phyloP scores from a whole-genome alignment of 1,140 invertebrate species.

The Spodoptera frugiperda region DNA sequence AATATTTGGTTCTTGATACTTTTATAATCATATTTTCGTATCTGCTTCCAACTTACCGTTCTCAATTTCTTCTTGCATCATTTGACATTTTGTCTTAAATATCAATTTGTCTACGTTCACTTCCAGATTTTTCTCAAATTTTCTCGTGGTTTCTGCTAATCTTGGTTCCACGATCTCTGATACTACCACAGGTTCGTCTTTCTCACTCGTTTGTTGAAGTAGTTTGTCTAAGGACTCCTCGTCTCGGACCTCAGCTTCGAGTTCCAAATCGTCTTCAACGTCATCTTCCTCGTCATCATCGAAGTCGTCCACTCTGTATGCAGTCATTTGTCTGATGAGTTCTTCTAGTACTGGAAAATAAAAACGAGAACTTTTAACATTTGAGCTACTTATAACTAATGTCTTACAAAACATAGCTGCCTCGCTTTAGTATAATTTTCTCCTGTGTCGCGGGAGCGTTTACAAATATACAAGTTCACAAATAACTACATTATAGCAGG shows the following conservation, averaged over 20 bases:
- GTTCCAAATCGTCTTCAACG: constrained; percentile 63
- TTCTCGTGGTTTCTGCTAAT: constrained; percentile 60
- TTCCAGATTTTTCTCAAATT: constrained; percentile 75
- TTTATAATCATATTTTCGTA: background rate
- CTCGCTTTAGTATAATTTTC: no score
- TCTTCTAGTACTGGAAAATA: constrained; percentile 87
- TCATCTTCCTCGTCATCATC: constrained; percentile 80
- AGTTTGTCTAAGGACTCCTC: constrained; percentile 48
- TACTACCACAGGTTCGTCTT: constrained; percentile 57
- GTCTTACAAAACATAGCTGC: no score
- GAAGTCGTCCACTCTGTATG: constrained; percentile 84
- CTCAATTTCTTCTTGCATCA: constrained; percentile 77
- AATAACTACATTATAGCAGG: no score
- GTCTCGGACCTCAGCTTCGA: constrained; percentile 62
- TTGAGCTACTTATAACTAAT: no score
- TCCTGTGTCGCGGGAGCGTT: no score
- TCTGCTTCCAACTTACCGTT: constrained; percentile 62
- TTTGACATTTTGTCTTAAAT: constrained; percentile 80
- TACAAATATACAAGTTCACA: no score
- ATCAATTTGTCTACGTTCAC: constrained; percentile 65
- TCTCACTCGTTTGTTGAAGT: constrained; percentile 49
- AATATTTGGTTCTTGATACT: no score
- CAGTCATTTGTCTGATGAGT: constrained; percentile 88
- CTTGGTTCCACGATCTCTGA: constrained; percentile 69
- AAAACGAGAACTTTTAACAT: no score